phyloP scores from a whole-genome alignment of 2,888 invertebrate species.

The Phyllotreta striolata region DNA sequence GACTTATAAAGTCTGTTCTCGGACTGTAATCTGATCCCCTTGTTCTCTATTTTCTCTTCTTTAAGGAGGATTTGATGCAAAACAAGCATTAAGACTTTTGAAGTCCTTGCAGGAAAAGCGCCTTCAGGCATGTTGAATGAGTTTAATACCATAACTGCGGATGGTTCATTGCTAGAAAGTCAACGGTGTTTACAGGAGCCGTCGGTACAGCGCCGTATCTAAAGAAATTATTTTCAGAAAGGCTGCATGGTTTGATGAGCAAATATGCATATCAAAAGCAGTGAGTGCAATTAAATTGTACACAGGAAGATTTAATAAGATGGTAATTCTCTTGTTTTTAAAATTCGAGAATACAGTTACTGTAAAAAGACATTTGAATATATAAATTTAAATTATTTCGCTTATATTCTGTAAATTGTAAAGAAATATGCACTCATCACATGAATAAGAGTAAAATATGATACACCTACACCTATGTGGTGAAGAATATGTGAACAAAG shows the following conservation, averaged over 20 bases:
- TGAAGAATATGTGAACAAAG: constrained; percentile 2
- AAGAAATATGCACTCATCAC: too few relatives aligned
- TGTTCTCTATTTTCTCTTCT: constrained; percentile 32
- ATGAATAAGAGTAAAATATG: too few relatives aligned
- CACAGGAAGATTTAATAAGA: too few relatives aligned
- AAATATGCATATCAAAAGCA: too few relatives aligned
- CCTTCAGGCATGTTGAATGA: constrained; percentile 24
- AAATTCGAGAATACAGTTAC: too few relatives aligned
- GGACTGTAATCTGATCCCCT: constrained; percentile 26
- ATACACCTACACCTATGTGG: background rate
- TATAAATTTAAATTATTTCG: too few relatives aligned
- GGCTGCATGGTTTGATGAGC: too few relatives aligned
- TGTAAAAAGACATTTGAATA: too few relatives aligned
- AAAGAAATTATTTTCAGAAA: background rate
- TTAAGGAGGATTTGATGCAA: constrained; percentile 30
- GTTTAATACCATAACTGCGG: constrained; percentile 26
- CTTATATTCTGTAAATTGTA: too few relatives aligned
- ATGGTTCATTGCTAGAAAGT: constrained; percentile 22
- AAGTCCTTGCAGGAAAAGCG: constrained; percentile 27
- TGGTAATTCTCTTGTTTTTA: too few relatives aligned
- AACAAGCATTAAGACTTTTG: constrained; percentile 31
- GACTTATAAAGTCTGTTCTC: constrained; percentile 26
- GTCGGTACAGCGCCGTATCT: constrained; percentile 1
- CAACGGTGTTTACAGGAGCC: constrained; percentile 5
- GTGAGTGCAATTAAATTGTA: too few relatives aligned